Base-by-base conservation (phyloP, 2,888 invertebrate genomes). In the Philereme vetulata region DNA sequence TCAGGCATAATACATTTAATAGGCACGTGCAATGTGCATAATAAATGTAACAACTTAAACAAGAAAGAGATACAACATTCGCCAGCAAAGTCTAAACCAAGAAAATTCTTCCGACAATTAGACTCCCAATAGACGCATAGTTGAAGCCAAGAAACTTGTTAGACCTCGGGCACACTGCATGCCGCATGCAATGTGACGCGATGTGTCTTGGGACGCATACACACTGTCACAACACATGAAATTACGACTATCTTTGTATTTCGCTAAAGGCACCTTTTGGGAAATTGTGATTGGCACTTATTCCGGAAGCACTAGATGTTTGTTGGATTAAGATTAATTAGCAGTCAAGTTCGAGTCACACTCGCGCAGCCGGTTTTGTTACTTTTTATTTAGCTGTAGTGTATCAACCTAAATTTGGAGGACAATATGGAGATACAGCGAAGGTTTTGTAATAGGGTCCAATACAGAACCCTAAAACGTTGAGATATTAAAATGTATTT, bases 101-200 rank as follows among this genome's bases (percentile, higher is more conserved):
- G 78, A 73, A 74, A 76, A 75, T 67, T 71, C 72, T 74, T 72
- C 68, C 72, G 69, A 73, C 77, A 75, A 77, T 76, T 72, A 75
- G 76, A 72, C 63, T 72, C 72, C 73, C 72, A 59, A 71, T 61
- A 70, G 76, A 71, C 71, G 51, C 62, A 56, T 62, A 64, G 69
- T 63, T 64, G 64, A 59, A 64, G 67, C 58, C 35, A 34, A 66
- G 69, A 44, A 67, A 69, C 57, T 69, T 66, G 64, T 60, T 60
- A 60, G 64, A 44, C 60, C 48, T 56, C 36, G 49, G 63, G 49
- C 40, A 55, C 47, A 58, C 59, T 65, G 62, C 62, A 64, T 35
- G 64, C 59, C 64, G 62, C 62, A 64, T 35, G 64, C 63, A 54
- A 57, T 53, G 59, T 52, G 51, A 64, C 21, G 62, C 56, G 51